Evolutionary conservation across 2,113 vertebrate genomes (phyloP).

Genomic region (Caloenas nicobarica): DNA sequence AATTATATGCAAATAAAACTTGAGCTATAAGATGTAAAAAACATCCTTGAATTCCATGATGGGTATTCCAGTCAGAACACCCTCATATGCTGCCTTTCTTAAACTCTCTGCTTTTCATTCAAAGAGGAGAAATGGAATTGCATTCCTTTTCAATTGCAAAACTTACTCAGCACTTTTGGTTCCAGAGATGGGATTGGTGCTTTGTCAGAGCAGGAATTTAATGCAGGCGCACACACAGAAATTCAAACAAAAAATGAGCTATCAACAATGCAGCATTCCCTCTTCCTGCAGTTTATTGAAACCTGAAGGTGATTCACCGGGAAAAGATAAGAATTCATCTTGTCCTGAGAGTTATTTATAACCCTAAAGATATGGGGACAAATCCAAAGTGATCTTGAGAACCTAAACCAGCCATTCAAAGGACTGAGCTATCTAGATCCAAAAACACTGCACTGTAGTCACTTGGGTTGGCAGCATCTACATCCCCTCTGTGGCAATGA

Average conservation of each 20-base stretch:
- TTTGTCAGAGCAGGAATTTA: slow-evolving; percentile 11
- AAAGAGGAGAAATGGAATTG: background rate
- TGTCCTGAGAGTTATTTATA: background rate
- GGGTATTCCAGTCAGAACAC: background rate
- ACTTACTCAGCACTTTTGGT: background rate
- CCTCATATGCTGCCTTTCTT: background rate
- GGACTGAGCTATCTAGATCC: background rate
- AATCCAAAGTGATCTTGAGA: background rate
- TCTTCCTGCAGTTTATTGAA: background rate
- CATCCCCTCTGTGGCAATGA: background rate
- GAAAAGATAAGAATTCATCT: background rate
- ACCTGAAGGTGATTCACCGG: background rate
- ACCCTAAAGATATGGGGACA: background rate
- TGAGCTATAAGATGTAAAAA: background rate
- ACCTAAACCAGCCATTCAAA: background rate
- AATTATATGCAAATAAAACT: background rate
- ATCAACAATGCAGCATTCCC: background rate
- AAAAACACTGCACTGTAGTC: background rate
- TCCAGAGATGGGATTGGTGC: background rate
- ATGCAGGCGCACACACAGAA: background rate
- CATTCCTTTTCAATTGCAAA: background rate
- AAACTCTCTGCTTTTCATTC: background rate
- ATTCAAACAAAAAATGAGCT: background rate
- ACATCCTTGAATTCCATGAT: background rate
- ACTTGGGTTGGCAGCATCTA: background rate